These are phyloP conservation scores for Saccostrea glomerata DNA, from an alignment of 1,140 invertebrate genomes.

Conservation along the genomic window DNA sequence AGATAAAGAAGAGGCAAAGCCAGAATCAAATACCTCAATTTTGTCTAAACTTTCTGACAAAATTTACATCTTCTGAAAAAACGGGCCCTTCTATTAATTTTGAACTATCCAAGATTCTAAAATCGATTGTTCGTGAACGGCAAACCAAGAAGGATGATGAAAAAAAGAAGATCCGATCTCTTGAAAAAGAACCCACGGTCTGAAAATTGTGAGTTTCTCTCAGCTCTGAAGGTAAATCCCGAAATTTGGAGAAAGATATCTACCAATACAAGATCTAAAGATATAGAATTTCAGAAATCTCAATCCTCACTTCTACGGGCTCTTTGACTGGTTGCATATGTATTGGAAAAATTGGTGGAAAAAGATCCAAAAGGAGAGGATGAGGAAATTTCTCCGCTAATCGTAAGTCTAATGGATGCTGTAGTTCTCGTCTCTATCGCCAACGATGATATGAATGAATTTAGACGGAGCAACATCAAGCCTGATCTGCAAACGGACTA, in stretches of 20 bases:
- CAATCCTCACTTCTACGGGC: background rate
- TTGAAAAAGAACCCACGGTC: background rate
- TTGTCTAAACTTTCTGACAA: constrained; percentile 27
- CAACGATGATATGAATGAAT: constrained; percentile 34
- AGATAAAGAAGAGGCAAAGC: background rate
- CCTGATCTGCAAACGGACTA: background rate
- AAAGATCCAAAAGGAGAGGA: constrained; percentile 19
- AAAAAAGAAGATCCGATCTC: background rate
- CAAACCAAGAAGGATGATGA: constrained; percentile 13
- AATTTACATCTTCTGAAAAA: background rate
- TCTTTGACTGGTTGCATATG: background rate
- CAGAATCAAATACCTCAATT: background rate
- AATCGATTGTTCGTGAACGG: background rate
- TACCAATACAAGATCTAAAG: background rate
- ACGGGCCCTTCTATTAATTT: background rate
- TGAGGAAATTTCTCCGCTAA: background rate
- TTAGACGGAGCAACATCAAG: constrained; percentile 19
- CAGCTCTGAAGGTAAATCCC: background rate
- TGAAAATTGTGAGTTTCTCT: constrained; percentile 2
- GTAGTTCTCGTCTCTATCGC: background rate
- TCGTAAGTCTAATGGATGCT: constrained; percentile 5
- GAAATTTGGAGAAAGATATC: constrained; percentile 33
- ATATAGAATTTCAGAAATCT: background rate
- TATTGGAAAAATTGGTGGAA: background rate
- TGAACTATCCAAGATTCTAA: background rate